phyloP scores from a whole-genome alignment of 2,113 vertebrate species.

The Astatotilapia flaviijosephi region DNA sequence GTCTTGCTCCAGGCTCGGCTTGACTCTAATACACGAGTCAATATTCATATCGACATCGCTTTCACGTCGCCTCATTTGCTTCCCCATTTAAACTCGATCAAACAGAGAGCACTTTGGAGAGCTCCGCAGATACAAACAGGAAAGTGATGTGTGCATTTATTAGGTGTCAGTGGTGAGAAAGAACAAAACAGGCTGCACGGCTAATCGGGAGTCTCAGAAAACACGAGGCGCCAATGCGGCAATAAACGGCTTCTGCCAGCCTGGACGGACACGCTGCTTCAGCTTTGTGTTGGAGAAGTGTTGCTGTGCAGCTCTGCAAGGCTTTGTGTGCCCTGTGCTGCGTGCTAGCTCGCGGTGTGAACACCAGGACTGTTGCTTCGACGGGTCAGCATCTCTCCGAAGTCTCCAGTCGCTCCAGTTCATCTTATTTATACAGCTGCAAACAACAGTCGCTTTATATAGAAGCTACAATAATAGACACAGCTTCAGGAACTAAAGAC shows the following conservation, averaged over 20 bases:
- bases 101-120: background rate
- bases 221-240: background rate
- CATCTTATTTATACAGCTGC: background rate
- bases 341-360: rapidly evolving
- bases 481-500: background rate
- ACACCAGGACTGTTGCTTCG: background rate
- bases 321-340: rapidly evolving
- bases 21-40: background rate
- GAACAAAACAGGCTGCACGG: background rate
- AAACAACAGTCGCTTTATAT: background rate
- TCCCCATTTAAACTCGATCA: background rate
- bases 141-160: background rate
- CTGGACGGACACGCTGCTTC: background rate
- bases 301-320: background rate
- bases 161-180: background rate
- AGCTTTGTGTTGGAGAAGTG: background rate
- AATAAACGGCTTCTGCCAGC: background rate
- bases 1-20: background rate
- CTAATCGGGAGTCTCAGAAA: background rate
- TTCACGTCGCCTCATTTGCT: background rate
- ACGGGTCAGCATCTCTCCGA: rapidly evolving
- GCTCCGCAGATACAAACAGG: background rate
- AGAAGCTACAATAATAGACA: background rate
- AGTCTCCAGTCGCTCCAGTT: background rate
- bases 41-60: background rate